Base-by-base conservation (phyloP, 2,113 vertebrate genomes). In the Salvelinus fontinalis region DNA sequence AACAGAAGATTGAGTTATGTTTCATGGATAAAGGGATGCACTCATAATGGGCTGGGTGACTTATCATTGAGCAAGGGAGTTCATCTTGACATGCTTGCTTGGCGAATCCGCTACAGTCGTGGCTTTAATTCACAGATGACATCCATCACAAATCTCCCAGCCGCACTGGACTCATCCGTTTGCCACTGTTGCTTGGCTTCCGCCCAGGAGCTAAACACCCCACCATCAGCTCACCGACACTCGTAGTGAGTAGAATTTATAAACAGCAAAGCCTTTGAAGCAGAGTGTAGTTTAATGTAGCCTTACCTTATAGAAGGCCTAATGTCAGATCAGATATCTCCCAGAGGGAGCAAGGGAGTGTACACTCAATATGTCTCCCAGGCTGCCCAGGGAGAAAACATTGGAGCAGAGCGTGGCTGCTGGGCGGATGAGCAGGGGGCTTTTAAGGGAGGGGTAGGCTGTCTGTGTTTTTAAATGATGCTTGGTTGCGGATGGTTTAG, bases 261-360 rank as follows among this genome's bases (percentile, higher is more conserved):
- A 34, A 34, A 34, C 34, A 34, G 6, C 34, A 34, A 34, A 1
- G 6, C 62, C 69, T 34, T 79, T 31, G 44, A 73, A 78, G 79
- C 49, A 54, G 76, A 86, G 51, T 80, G 74, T 77, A 79, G 74
- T 88, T 83, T 84, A 82, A 82, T 82, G 76, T 83, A 75, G 75
- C 75, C 81, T 86, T 85, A 88, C 76, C 85, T 84, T 79, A 85
- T 86, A 82, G 83, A 81, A 84, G 80, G 74, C 76, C 39, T 77
- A 76, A 81, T 79, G 80, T 82, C 76, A 82, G 85, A 84, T 86
- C 83, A 84, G 81, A 85, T 83, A 65, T 72, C 80, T 70, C 16
- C 71, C 29, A 39, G 74, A 64, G 70, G 57, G 69, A 70, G 49
- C 70, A 51, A 51, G 74, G 72, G 70, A 54, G 67, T 65, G 54